Percentiles rank a stretch among this genome's conserved stretches.
phyloP scores from a whole-genome alignment of 1,140 invertebrate genomes.

The Neoseiulus cucumeris region DNA sequence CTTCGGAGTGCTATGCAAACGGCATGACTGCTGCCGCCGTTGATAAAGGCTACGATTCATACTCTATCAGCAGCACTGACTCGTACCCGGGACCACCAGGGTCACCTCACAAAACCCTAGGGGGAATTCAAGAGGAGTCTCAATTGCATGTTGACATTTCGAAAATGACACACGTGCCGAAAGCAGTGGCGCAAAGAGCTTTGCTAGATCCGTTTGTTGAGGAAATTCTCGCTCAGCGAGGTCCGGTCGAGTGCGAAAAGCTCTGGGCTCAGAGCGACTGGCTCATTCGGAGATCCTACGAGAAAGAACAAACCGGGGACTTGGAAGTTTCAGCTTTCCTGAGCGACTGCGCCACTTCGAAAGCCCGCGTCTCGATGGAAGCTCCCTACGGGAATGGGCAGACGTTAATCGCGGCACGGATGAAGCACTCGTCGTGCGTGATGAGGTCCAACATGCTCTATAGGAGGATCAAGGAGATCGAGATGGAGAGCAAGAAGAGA shows the following conservation, averaged over 20 bases:
- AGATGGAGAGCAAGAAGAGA: slow-evolving; percentile 17
- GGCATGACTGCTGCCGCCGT: slow-evolving; percentile 37
- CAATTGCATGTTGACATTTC: not conserved
- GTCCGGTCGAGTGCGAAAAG: slow-evolving; percentile 49
- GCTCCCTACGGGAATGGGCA: slow-evolving; percentile 74
- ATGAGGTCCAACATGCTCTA: slow-evolving; percentile 69
- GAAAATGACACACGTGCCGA: slow-evolving; percentile 5
- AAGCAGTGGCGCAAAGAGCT: not conserved
- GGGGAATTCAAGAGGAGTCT: slow-evolving; percentile 2
- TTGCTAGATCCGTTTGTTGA: not conserved
- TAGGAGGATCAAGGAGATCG: slow-evolving; percentile 36
- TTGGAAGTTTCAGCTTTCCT: slow-evolving; percentile 35
- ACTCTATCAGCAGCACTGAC: slow-evolving; percentile 71
- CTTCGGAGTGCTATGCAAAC: slow-evolving; percentile 1
- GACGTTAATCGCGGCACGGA: slow-evolving; percentile 61
- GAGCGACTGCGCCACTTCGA: slow-evolving; percentile 24
- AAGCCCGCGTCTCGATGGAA: slow-evolving; percentile 69
- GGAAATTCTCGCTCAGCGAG: slow-evolving; percentile 1
- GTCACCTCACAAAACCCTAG: not conserved
- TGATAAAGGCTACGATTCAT: slow-evolving; percentile 76
- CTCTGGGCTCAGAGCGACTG: slow-evolving; percentile 66
- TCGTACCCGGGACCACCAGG: slow-evolving; percentile 34
- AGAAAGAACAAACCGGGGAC: slow-evolving; percentile 58
- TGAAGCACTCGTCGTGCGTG: slow-evolving; percentile 82
- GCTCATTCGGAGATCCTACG: slow-evolving; percentile 52